Percentiles rank a stretch among this genome's conserved stretches.
Evolutionary conservation across 2,113 vertebrate genomes (phyloP).

Genomic region (Varanus salvator): DNA sequence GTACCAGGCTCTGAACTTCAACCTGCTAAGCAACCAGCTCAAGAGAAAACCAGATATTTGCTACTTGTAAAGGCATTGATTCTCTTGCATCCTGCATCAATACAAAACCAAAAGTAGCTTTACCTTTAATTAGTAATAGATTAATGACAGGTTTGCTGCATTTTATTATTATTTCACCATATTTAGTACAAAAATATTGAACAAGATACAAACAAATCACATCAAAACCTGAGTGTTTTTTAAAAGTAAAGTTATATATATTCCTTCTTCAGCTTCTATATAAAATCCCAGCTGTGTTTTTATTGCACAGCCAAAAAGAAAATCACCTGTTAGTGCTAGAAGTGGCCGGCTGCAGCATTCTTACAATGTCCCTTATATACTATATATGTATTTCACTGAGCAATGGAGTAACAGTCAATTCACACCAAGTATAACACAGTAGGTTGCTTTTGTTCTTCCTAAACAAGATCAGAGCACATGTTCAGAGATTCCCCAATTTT

Average conservation of each 20-base stretch:
- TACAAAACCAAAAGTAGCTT: neutral
- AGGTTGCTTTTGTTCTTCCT: conserved; percentile 18
- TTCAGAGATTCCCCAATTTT: neutral
- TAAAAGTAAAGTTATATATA: conserved; percentile 50
- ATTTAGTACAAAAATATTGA: conserved; percentile 55
- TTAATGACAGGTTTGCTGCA: conserved; percentile 32
- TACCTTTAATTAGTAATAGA: neutral
- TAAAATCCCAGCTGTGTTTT: conserved; percentile 54
- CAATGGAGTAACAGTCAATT: neutral
- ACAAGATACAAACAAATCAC: conserved; percentile 35
- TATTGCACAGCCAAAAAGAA: conserved; percentile 46
- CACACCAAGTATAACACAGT: conserved; percentile 3
- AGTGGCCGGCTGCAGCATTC: conserved; percentile 40
- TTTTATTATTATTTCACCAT: conserved; percentile 66
- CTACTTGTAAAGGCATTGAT: neutral
- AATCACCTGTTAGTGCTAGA: conserved; percentile 24
- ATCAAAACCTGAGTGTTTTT: conserved; percentile 61
- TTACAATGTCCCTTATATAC: conserved; percentile 17
- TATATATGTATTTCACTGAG: neutral
- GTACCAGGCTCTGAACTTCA: neutral
- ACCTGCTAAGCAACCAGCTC: neutral
- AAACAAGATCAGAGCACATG: conserved; percentile 2
- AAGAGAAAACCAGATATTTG: neutral
- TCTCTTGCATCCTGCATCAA: too few relatives aligned
- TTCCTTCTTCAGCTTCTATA: conserved; percentile 28